Evolutionary conservation across 2,888 invertebrate genomes (phyloP).

Genomic region (Noctua janthe): DNA sequence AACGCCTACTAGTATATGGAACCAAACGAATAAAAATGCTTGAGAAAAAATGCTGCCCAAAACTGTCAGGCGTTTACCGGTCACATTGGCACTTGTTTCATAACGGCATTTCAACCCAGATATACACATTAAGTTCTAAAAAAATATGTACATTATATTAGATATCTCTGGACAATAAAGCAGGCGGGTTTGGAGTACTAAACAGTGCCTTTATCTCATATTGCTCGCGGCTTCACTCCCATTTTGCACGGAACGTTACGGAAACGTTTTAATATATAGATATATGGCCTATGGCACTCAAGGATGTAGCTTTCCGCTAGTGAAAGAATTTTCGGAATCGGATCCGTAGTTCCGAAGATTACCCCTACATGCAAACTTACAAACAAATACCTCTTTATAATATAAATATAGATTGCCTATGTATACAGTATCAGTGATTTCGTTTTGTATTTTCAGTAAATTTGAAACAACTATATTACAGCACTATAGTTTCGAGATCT

Average conservation of each 20-base stretch:
- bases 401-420: background rate
- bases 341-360: background rate
- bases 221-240: background rate
- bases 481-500: background rate
- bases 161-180: background rate
- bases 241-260: too few species aligned
- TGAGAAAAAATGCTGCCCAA: slow-evolving; percentile 4
- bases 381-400: background rate
- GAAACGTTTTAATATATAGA: background rate
- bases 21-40: background rate
- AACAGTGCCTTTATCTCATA: background rate
- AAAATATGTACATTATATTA: background rate
- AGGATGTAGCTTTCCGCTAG: background rate
- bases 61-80: slow-evolving; percentile 28
- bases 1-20: slow-evolving; percentile 26
- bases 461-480: background rate
- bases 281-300: background rate
- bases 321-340: background rate
- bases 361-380: too few species aligned
- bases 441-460: background rate
- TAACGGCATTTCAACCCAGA: background rate
- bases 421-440: background rate
- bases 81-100: background rate
- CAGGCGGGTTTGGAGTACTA: background rate
- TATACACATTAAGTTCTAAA: too few species aligned